phyloP scores from a whole-genome alignment of 2,888 invertebrate genomes.

The Mythimna albipuncta region DNA sequence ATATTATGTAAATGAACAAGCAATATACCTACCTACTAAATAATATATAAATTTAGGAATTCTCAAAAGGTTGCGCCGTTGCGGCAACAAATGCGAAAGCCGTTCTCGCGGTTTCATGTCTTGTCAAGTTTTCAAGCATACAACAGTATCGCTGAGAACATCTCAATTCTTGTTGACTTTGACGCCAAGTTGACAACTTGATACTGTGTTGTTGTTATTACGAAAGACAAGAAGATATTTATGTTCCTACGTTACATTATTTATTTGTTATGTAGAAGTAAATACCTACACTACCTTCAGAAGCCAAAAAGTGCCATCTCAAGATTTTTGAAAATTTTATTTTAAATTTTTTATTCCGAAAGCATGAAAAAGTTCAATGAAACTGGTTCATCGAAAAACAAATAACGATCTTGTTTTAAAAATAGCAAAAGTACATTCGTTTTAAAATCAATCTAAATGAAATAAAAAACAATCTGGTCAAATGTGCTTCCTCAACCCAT shows the following conservation, averaged over 20 bases:
- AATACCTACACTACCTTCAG: too few relatives aligned
- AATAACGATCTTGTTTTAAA: too few relatives aligned
- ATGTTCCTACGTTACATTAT: neutral
- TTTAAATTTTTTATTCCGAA: too few relatives aligned
- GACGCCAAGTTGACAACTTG: neutral
- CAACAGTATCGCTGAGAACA: neutral
- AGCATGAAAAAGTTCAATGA: too few relatives aligned
- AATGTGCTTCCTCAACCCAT: too few relatives aligned
- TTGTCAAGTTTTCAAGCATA: neutral
- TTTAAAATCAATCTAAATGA: too few relatives aligned
- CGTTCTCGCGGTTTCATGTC: slow-evolving; percentile 4
- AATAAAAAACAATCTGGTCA: too few relatives aligned
- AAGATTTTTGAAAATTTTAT: too few relatives aligned
- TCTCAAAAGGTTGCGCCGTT: neutral
- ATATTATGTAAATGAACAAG: neutral
- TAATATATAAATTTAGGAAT: neutral
- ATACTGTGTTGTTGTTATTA: neutral
- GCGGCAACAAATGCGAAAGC: slow-evolving; percentile 3
- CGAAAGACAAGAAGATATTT: neutral
- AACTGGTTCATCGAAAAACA: too few relatives aligned
- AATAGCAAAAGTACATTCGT: too few relatives aligned
- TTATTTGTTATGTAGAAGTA: too few relatives aligned
- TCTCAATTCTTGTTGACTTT: neutral
- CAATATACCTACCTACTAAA: neutral
- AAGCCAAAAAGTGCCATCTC: too few relatives aligned